These are phyloP conservation scores for Ophiodon elongatus DNA, from an alignment of 2,113 vertebrate genomes.

Conservation along the genomic window DNA sequence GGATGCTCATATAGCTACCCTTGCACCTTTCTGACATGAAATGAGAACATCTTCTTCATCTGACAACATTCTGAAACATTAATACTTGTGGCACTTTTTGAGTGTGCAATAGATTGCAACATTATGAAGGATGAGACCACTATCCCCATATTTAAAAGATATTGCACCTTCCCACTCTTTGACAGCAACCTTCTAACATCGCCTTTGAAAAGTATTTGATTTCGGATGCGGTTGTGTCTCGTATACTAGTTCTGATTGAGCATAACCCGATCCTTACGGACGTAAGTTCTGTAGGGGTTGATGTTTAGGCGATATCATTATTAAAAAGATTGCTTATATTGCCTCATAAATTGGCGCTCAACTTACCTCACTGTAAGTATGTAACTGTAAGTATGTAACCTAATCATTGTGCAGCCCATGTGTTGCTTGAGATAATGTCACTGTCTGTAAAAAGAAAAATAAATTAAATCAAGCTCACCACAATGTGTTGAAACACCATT, in stretches of 20 bases:
- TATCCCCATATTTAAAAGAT: background rate
- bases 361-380: background rate
- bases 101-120: background rate
- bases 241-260: background rate
- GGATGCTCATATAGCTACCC: background rate
- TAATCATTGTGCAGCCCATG: background rate
- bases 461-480: background rate
- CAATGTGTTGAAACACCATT: conserved; percentile 3
- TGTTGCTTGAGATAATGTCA: background rate
- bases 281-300: too few species aligned
- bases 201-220: background rate
- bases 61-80: background rate
- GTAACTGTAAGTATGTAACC: too few species aligned
- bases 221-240: background rate
- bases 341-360: background rate
- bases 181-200: background rate
- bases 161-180: background rate
- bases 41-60: too few species aligned
- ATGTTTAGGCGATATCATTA: background rate
- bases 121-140: background rate
- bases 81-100: background rate
- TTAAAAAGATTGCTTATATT: background rate
- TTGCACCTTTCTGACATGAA: too few species aligned
- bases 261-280: too few species aligned
- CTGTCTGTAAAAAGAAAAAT: background rate